These are phyloP conservation scores for Lepeophtheirus nordmannii DNA, from an alignment of 2,888 invertebrate species.

Conservation along the genomic window DNA sequence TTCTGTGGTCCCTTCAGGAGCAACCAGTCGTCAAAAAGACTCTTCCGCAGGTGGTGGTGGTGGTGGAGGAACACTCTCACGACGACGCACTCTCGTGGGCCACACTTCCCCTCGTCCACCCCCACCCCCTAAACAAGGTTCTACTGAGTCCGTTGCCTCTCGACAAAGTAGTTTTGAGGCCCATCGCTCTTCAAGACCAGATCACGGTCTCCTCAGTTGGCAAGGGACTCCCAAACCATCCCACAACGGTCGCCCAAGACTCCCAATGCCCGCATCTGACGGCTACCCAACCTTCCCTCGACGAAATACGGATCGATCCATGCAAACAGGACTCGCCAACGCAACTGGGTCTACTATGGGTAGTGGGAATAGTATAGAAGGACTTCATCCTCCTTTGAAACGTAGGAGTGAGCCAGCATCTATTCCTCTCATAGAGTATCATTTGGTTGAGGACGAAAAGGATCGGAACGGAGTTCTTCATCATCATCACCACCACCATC, in stretches of 20 bases:
- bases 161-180: conserved; percentile 4
- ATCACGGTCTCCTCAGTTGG: conserved; percentile 2
- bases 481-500: background rate
- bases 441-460: background rate
- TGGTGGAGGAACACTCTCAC: too few species aligned
- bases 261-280: background rate
- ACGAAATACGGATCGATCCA: background rate
- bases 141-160: conserved; percentile 15
- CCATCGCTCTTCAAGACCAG: background rate
- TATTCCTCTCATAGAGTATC: conserved; percentile 12
- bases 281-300: background rate
- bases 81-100: too few species aligned
- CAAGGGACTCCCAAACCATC: conserved; percentile 4
- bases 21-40: background rate
- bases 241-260: background rate
- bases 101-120: background rate
- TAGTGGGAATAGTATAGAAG: background rate
- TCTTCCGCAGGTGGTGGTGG: background rate
- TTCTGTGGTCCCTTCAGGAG: background rate
- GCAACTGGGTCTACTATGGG: background rate
- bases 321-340: background rate
- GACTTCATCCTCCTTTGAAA: background rate
- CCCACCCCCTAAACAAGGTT: conserved; percentile 1
- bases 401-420: background rate
- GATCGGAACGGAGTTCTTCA: background rate